Base-by-base conservation (phyloP, 2,113 vertebrate genomes). In the Caloenas nicobarica region DNA sequence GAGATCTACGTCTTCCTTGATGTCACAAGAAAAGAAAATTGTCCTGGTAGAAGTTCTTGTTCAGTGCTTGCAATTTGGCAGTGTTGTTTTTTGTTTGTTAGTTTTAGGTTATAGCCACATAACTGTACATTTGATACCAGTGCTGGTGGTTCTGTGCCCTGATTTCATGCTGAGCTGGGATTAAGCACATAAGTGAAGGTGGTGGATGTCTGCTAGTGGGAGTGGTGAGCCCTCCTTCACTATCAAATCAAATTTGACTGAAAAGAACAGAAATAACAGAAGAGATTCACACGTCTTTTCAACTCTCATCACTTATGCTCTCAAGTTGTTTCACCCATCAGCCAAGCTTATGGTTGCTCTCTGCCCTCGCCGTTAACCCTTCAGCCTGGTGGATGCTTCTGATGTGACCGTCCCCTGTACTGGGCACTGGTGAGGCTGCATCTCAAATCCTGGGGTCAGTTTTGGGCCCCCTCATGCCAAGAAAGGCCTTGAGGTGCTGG, bases 291-390 rank as follows among this genome's bases (percentile, higher is more conserved):
- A 53, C 9, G 14, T n/a, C 70, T 57, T 64, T 70, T 13, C 40
- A 70, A 7, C 4, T 26, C 33, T 42, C 5, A 33, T 22, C 24
- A 7, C 0, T 16, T 9, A 8, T 1, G 10, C 7, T 38, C 26
- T n/a, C 44, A 19, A 21, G 40, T 25, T 46, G 42, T 54, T 34
- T n/a, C 11, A 21, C 7, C 33, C 25, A 22, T 44, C 65, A 46
- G 16, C 11, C 46, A 28, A 31, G 31, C 26, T 11, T 22, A 11
- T 48, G 23, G 50, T 81, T 81, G 31, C 14, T 42, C 38, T 69
- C 51, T 87, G 33, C 44, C 62, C 46, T 57, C 28, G 31, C 31
- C 3, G 2, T 8, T 36, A 46, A 17, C 28, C 9, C 31, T 36
- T 24, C 72, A 70, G 40, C 34, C 40, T 42, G 53, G 12, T 23